Conservation (phyloP, 2,888 invertebrate genomes). For the Coenonympha arcania region DNA sequence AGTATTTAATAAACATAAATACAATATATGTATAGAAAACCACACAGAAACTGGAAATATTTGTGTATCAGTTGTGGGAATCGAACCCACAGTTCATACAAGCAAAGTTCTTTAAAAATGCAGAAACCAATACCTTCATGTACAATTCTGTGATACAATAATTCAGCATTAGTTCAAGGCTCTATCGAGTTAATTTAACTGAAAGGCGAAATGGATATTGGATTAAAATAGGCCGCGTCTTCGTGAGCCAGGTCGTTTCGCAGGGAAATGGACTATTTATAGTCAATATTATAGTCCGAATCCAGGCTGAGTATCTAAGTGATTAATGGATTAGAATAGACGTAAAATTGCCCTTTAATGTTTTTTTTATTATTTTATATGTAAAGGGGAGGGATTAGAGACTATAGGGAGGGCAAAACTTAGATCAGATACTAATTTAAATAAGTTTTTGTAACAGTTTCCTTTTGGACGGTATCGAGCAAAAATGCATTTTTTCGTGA, state of each 20-base stretch:
- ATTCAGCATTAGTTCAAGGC: background rate
- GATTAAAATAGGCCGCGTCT: slow-evolving; percentile 3
- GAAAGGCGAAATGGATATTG: background rate
- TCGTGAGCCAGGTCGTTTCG: background rate
- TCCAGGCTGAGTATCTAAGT: background rate
- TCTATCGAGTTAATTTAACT: slow-evolving; percentile 1
- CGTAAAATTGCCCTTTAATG: background rate
- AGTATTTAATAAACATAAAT: too few species aligned
- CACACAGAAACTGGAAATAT: too few species aligned
- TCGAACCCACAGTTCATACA: too few species aligned
- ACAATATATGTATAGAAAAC: too few species aligned
- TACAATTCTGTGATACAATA: background rate
- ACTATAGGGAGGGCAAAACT: too few species aligned
- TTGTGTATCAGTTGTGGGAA: too few species aligned
- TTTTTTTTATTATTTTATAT: background rate
- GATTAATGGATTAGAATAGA: background rate
- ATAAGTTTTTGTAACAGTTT: too few species aligned
- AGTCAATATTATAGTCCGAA: background rate
- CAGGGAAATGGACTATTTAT: background rate
- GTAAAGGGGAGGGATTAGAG: too few species aligned
- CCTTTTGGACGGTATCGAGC: too few species aligned
- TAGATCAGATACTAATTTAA: too few species aligned
- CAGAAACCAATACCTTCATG: background rate
- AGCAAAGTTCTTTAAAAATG: background rate
- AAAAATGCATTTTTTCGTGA: too few species aligned